These are phyloP conservation scores for Agonopterix heracliana DNA, from an alignment of 2,888 invertebrate species.

Conservation along the genomic window DNA sequence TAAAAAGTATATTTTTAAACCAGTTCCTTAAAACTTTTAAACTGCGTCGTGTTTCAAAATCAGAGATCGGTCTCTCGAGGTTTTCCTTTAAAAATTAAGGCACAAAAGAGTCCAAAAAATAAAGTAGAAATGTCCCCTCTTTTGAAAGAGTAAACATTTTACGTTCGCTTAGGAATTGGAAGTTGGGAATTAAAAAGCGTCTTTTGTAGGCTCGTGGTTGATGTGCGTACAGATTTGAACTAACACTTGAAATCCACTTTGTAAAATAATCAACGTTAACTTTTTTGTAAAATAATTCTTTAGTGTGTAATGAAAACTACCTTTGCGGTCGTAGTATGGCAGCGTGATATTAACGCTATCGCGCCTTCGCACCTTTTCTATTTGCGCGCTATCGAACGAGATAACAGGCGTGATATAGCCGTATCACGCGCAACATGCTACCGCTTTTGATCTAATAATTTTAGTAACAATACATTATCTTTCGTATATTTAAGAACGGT, in stretches of 20 bases:
- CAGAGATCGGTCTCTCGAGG: slow-evolving; percentile 63
- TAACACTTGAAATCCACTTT: neutral
- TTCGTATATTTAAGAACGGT: no score
- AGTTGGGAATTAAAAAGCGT: slow-evolving; percentile 46
- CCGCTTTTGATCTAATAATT: no score
- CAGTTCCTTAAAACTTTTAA: slow-evolving; percentile 60
- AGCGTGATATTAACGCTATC: no score
- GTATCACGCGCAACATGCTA: no score
- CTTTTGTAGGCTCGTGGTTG: slow-evolving; percentile 15
- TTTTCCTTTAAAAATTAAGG: slow-evolving; percentile 67
- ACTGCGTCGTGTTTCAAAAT: slow-evolving; percentile 60
- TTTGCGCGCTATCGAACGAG: no score
- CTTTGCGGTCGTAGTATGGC: no score
- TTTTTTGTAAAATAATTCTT: no score
- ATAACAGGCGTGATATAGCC: no score
- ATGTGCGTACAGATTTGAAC: slow-evolving; percentile 23
- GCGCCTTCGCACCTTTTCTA: no score
- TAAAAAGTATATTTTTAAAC: slow-evolving; percentile 63
- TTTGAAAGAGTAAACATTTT: slow-evolving; percentile 65
- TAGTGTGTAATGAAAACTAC: no score
- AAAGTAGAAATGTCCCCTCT: slow-evolving; percentile 61
- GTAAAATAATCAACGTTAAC: neutral
- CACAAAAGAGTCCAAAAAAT: slow-evolving; percentile 60
- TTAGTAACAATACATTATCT: no score
- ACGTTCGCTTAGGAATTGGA: slow-evolving; percentile 53